These are phyloP conservation scores for Melozone crissalis DNA, from an alignment of 2,113 vertebrate species.

Conservation along the genomic window DNA sequence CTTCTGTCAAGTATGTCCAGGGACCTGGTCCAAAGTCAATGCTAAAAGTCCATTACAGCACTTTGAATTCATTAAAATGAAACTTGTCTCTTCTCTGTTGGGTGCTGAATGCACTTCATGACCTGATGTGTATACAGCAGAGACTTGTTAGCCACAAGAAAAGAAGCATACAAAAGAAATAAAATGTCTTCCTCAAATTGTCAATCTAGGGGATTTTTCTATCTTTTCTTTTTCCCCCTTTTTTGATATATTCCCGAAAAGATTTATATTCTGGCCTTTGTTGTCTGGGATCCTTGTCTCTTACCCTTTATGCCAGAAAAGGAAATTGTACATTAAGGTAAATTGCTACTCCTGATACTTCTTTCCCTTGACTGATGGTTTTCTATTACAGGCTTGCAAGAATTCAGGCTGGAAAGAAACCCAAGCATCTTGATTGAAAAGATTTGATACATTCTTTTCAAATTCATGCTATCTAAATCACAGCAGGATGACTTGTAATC, in stretches of 20 bases:
- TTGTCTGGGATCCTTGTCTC: conserved; percentile 14
- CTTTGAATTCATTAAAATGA: conserved; percentile 20
- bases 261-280: conserved; percentile 18
- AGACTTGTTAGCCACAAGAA: not conserved
- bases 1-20: not conserved
- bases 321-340: conserved; percentile 36
- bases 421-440: conserved; percentile 42
- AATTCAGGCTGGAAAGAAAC: conserved; percentile 24
- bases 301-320: conserved; percentile 26
- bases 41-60: not conserved
- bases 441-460: conserved; percentile 55
- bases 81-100: not conserved
- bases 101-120: not conserved
- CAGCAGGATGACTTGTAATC: conserved; percentile 45
- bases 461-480: conserved; percentile 47
- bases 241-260: not conserved
- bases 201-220: not conserved
- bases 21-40: not conserved
- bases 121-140: not conserved
- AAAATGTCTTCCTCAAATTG: not conserved
- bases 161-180: not conserved
- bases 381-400: conserved; percentile 42
- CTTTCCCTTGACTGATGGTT: conserved; percentile 34
- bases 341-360: conserved; percentile 38
- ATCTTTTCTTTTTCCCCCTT: not conserved